Base-by-base conservation (phyloP, 1,140 invertebrate genomes). In the Eupristina koningsbergeri region DNA sequence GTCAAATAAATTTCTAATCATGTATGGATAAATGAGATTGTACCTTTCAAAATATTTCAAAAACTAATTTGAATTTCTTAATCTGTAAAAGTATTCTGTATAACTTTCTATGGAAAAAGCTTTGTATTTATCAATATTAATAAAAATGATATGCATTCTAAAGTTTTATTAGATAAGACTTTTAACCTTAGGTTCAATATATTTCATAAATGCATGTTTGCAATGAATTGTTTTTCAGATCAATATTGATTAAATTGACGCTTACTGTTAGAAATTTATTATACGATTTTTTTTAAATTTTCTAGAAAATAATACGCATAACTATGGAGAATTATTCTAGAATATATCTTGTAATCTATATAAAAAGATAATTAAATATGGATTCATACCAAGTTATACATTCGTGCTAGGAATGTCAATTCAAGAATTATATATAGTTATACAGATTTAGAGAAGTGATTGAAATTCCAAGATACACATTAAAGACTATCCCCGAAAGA, bases 81-180 rank as follows among this genome's bases (percentile, higher is more conserved):
- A 9, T 64, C 61, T 64, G 3, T 39, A 67, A 5, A 67, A 67
- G 31, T 15, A 8, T 36, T 67, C 7, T 8, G 17, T 17, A 67
- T 36, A 67, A 39, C 0, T 67, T 67, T 39, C 8, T 67, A 15
- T 36, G 13, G 19, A 36, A 67, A 67, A 36, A 36, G 15, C 3
- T 11, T 64, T 34, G 5, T 7, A 34, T 0, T 34, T 13, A 29
- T 3, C 26, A 64, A 64, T 64, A 34, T 64, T 64, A 64, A 1
- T 64, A 15, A 9, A 3, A 3, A 31, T 34, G 34, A 22, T 64
- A 13, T 6, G 3, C 17, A 0, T 67, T 67, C 34, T 0, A 36
- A 31, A 67, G 15, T 36, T 67, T 67, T 39, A 67, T 67, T 67
- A 67, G 64, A 67, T 67, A 67, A 67, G 64, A 9, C 61, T 29